Evolutionary conservation across 1,140 invertebrate species (phyloP), one percentile per base, ranked within the genome.

Genomic region (Bilobella aurantiaca): DNA sequence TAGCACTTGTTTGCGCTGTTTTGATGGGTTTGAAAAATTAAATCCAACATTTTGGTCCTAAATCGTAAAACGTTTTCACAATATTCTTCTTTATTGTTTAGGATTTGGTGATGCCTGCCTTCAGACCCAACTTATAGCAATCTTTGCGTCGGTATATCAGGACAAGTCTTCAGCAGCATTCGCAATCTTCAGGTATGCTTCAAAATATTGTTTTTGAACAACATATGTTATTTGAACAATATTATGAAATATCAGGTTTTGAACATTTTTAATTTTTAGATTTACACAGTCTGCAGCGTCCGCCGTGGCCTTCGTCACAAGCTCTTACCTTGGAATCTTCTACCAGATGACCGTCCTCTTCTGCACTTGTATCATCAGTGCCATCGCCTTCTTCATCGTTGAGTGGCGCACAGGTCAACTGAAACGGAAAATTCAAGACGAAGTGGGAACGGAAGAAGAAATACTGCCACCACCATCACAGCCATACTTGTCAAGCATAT

Each of bases 151-250:
- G 2, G 64, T 70, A 3, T 72, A 69, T 42, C 34, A 70, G 8
- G 68, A 72, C n/a, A 69, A 69, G 56, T 72, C 71, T n/a, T 63
- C 71, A 1, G 56, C 68, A 27, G 66, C 71, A 2, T 72, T 72
- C 60, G 71, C 71, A 28, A 69, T 72, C 21, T 72, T 72, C 46
- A 53, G 25, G 49, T 53, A 23, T 18, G 49, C 23, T 8, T 42
- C 34, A 42, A 42, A 12, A 42, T n/a, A n/a, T n/a, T n/a, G n/a
- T n/a, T 18, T 42, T 18, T 42, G 18, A 42, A 42, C 18, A 42
- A 42, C 34, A n/a, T 42, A 42, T 42, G 8, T 42, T 12, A 42
- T 18, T 18, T 42, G 8, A 42, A 42, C 34, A 42, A 8, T 42
- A 42, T 42, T 8, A 18, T 42, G 34, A 42, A 42, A 12, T 42